phyloP scores from a whole-genome alignment of 2,888 invertebrate species.

The Drosophila limbata region DNA sequence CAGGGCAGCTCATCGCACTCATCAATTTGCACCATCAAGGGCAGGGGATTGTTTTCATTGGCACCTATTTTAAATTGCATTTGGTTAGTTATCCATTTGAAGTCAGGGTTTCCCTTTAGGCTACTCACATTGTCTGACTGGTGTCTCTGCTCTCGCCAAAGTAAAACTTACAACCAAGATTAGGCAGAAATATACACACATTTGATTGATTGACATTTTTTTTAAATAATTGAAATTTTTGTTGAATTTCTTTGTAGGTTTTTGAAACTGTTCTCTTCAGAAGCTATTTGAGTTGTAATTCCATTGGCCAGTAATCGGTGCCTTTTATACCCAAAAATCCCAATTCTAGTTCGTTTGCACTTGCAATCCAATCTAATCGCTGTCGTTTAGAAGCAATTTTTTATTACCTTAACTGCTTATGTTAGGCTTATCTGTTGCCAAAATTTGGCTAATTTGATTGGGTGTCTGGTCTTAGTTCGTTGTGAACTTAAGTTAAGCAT shows the following conservation, averaged over 20 bases:
- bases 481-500: neutral
- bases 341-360: conserved; percentile 48
- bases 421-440: conserved; percentile 21
- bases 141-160: conserved; percentile 33
- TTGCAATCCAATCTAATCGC: conserved; percentile 56
- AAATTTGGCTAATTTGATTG: conserved; percentile 21
- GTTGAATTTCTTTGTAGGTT: neutral
- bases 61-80: conserved; percentile 54
- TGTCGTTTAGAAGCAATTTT: conserved; percentile 3
- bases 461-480: conserved; percentile 12
- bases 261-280: neutral
- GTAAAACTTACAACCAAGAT: conserved; percentile 43
- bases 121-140: conserved; percentile 67
- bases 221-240: neutral
- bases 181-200: conserved; percentile 26
- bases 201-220: conserved; percentile 15
- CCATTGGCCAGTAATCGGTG: neutral
- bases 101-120: neutral
- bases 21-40: conserved; percentile 75
- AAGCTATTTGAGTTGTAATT: conserved; percentile 30
- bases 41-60: conserved; percentile 49
- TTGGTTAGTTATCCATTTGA: neutral
- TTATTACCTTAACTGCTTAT: conserved; percentile 9
- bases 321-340: conserved; percentile 49
- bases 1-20: conserved; percentile 76